These are phyloP conservation scores for Anomalospiza imberbis DNA, from an alignment of 2,797 vertebrate genomes.

Conservation along the genomic window DNA sequence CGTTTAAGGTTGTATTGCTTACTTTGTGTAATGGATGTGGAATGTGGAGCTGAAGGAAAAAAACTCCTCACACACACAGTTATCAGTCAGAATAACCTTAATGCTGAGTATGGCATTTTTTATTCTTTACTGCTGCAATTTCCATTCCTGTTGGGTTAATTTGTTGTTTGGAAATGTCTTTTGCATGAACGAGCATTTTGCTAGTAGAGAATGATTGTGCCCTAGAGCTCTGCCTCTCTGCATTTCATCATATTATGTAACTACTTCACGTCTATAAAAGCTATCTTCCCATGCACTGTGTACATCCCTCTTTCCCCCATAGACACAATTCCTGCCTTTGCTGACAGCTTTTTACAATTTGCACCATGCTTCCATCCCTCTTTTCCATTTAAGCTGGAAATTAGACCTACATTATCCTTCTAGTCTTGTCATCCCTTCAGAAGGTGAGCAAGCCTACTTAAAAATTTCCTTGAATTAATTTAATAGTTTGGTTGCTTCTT, in stretches of 20 bases:
- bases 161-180: constrained; percentile 43
- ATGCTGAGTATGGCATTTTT: neutral
- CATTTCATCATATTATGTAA: constrained; percentile 66
- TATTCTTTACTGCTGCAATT: neutral
- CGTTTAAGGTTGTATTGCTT: neutral
- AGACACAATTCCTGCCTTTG: neutral
- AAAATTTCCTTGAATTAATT: neutral
- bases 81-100: neutral
- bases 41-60: neutral
- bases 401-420: neutral
- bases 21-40: neutral
- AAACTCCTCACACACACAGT: neutral
- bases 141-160: constrained; percentile 29
- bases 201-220: constrained; percentile 49
- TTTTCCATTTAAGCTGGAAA: neutral
- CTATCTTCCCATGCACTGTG: neutral
- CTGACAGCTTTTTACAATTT: neutral
- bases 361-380: neutral
- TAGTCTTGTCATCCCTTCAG: neutral
- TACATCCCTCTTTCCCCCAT: neutral
- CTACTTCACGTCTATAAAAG: constrained; percentile 9
- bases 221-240: constrained; percentile 53
- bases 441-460: neutral
- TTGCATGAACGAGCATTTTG: constrained; percentile 39
- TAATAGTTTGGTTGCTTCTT: neutral